Percentiles rank a stretch among this genome's conserved stretches.
Conservation (phyloP, 2,797 vertebrate species). For the Gephyroberyx darwinii region DNA sequence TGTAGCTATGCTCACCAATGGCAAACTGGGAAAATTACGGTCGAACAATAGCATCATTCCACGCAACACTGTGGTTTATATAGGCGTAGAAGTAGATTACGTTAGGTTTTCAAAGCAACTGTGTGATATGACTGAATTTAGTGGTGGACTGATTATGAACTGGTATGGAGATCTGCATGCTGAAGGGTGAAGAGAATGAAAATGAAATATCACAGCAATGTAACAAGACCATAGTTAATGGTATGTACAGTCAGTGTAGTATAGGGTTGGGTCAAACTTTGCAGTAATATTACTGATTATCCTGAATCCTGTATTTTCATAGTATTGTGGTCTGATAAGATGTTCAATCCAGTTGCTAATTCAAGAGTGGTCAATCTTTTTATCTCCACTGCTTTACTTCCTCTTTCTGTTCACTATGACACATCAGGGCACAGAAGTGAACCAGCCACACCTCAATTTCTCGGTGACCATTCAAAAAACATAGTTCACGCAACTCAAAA, state of each 20-base stretch:
- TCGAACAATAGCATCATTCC: slow-evolving; percentile 34
- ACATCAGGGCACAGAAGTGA: neutral
- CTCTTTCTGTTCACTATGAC: neutral
- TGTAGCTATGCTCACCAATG: neutral
- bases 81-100: too few relatives aligned
- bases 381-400: too few relatives aligned
- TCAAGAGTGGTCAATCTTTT: too few relatives aligned
- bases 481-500: neutral
- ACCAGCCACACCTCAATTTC: neutral
- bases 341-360: neutral
- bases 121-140: slow-evolving; percentile 33
- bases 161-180: neutral
- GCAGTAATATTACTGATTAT: too few relatives aligned
- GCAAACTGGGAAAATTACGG: slow-evolving; percentile 29
- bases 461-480: too few relatives aligned
- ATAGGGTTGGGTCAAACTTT: too few relatives aligned
- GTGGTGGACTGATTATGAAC: slow-evolving; percentile 33
- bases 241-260: too few relatives aligned
- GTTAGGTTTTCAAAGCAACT: slow-evolving; percentile 45
- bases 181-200: neutral
- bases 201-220: slow-evolving; percentile 16
- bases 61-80: slow-evolving; percentile 47
- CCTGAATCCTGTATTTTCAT: too few relatives aligned
- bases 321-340: neutral
- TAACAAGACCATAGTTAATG: neutral